These are phyloP conservation scores for Epicampocera succincta DNA, from an alignment of 2,888 invertebrate species.

Conservation along the genomic window DNA sequence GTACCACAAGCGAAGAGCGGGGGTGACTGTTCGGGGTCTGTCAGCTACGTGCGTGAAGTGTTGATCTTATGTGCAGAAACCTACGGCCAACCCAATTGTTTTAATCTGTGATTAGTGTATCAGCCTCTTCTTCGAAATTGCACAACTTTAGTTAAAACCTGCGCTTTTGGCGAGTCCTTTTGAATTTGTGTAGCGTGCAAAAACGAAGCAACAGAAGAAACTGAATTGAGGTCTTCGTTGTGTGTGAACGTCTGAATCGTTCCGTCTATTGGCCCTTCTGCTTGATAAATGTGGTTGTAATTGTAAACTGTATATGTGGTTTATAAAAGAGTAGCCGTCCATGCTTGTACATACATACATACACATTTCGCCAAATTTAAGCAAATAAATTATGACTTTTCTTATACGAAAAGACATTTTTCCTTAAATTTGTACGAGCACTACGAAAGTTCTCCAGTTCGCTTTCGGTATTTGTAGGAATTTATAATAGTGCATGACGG, in stretches of 20 bases:
- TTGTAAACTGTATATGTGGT: constrained; percentile 4
- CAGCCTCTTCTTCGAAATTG: too few relatives aligned
- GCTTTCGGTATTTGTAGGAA: constrained; percentile 38
- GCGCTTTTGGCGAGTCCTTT: too few relatives aligned
- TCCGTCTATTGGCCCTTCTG: constrained; percentile 1
- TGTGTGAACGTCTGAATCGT: background rate
- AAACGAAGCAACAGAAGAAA: background rate
- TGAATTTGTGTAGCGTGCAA: background rate
- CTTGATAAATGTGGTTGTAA: constrained; percentile 7
- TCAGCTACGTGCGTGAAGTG: too few relatives aligned
- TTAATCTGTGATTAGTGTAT: too few relatives aligned
- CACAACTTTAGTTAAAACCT: too few relatives aligned
- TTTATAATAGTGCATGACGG: constrained; percentile 25
- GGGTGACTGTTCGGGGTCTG: too few relatives aligned
- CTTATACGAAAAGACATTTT: constrained; percentile 55
- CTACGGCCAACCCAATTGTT: too few relatives aligned
- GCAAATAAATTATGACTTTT: constrained; percentile 67
- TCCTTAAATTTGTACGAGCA: constrained; percentile 45
- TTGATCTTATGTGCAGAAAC: too few relatives aligned
- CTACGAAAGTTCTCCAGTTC: constrained; percentile 26
- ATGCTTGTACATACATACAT: too few relatives aligned
- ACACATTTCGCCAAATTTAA: constrained; percentile 21
- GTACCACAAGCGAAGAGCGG: too few relatives aligned
- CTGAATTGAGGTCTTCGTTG: background rate
- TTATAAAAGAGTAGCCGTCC: constrained; percentile 28